These are phyloP conservation scores for Paramormyrops kingsleyae DNA, from an alignment of 2,113 vertebrate species.

Conservation along the genomic window DNA sequence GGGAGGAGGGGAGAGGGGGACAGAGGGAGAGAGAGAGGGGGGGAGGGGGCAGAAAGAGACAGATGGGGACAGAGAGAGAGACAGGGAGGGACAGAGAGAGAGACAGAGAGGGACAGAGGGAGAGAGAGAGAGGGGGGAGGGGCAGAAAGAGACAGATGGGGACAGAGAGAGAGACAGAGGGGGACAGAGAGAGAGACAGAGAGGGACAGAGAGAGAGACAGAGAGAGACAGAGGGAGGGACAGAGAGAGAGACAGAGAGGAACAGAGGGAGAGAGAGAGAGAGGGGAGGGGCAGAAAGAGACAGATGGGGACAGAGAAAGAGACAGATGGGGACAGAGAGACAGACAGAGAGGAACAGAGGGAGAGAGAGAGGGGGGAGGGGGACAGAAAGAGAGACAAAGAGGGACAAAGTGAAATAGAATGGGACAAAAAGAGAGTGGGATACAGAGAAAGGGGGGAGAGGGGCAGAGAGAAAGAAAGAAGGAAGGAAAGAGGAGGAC, in stretches of 20 bases:
- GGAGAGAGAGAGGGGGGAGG: background rate
- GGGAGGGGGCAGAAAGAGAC: background rate
- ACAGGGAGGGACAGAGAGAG: too few relatives aligned
- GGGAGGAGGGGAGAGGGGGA: background rate
- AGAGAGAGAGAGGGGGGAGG: background rate
- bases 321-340: background rate
- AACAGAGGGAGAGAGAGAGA: background rate
- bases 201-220: background rate
- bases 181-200: background rate
- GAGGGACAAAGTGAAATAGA: too few relatives aligned
- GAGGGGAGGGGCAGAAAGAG: too few relatives aligned
- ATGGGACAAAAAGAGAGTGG: too few relatives aligned
- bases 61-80: too few relatives aligned
- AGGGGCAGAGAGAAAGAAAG: background rate
- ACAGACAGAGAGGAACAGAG: background rate
- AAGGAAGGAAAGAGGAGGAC: too few relatives aligned
- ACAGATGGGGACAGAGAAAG: too few relatives aligned
- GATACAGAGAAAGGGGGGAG: background rate
- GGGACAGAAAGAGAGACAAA: background rate
- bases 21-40: too few relatives aligned
- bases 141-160: too few relatives aligned
- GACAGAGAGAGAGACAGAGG: background rate
- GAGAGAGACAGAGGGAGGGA: background rate
- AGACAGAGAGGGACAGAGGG: background rate
- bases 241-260: background rate